Evolutionary conservation across 1,140 invertebrate species (phyloP).

Genomic region (Leptonema lineaticorne): DNA sequence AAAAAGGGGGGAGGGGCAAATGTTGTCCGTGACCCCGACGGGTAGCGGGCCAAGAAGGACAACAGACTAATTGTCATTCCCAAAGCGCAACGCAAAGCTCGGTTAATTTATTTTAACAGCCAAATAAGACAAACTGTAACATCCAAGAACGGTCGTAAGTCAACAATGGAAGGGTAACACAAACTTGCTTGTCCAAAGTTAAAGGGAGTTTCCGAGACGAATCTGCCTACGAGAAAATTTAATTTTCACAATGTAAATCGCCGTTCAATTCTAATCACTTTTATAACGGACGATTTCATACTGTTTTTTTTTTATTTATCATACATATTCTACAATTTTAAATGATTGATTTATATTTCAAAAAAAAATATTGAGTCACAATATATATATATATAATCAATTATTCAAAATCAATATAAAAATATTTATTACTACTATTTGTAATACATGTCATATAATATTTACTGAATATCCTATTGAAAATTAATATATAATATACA

Average conservation of each 20-base stretch:
- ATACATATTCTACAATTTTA: no score
- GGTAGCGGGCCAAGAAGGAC: not conserved
- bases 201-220: not conserved
- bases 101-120: constrained; percentile 39
- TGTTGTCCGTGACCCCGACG: not conserved
- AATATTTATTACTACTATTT: no score
- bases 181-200: constrained; percentile 21
- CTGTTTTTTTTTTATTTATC: no score
- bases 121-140: constrained; percentile 38
- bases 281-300: no score
- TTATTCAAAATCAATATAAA: no score
- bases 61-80: constrained; percentile 36
- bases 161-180: constrained; percentile 24
- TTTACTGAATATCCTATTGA: no score
- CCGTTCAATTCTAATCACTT: not conserved
- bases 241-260: not conserved
- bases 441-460: no score
- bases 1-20: not conserved
- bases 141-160: constrained; percentile 28
- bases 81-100: constrained; percentile 24
- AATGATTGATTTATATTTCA: no score
- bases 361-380: no score
- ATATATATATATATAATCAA: no score
- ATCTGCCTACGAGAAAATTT: not conserved
- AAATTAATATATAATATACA: no score